Percentiles rank a stretch among this genome's conserved stretches.
These are phyloP conservation scores for Romanomermis culicivorax DNA, from an alignment of 2,888 invertebrate species.

Conservation along the genomic window DNA sequence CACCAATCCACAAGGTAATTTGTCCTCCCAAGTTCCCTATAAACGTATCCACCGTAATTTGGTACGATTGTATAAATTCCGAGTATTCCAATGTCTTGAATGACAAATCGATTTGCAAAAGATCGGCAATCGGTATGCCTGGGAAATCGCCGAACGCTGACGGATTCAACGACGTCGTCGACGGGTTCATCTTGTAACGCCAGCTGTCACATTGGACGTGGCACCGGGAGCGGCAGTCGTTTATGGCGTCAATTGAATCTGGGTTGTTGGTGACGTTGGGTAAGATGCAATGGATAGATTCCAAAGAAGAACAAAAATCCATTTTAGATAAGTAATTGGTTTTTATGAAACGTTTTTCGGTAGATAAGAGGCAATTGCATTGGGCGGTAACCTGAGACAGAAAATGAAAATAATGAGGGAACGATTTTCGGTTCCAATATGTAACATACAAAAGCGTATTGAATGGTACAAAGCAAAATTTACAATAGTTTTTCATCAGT, in stretches of 20 bases:
- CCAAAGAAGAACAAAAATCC: neutral
- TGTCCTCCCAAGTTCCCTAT: no score
- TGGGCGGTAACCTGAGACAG: neutral
- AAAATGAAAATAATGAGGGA: no score
- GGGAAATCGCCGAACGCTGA: neutral
- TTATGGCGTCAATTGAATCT: neutral
- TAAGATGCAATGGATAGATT: neutral
- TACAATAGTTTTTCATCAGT: no score
- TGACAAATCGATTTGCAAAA: neutral
- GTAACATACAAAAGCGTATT: no score
- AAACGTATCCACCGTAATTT: neutral
- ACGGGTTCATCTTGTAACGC: neutral
- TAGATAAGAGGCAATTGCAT: neutral
- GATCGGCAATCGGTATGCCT: neutral
- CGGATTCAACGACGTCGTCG: neutral
- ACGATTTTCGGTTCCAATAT: no score
- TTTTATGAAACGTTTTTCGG: neutral
- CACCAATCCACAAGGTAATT: no score
- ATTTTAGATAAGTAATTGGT: neutral
- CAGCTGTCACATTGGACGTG: neutral
- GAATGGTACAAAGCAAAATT: no score
- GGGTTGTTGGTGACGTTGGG: neutral
- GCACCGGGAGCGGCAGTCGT: neutral
- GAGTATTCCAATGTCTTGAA: neutral
- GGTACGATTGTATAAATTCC: neutral